Base-by-base conservation (phyloP, 2,888 invertebrate species). In the Troides oblongomaculatus region DNA sequence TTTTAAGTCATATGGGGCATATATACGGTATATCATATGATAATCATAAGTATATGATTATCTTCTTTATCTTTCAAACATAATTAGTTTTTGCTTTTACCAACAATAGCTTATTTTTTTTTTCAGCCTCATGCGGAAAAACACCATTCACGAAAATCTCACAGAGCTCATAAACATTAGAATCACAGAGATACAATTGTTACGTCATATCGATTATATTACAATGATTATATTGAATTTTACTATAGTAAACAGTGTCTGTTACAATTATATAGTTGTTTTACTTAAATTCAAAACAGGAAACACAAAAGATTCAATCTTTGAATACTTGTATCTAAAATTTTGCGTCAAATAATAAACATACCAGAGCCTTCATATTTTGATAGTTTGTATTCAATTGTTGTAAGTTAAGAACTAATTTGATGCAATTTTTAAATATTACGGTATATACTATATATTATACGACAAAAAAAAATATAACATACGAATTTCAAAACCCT, bases 241-340 rank as follows among this genome's bases (percentile, higher is more conserved):
- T 14, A 25, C 17, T 59, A 18, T 56, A 69, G 53, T 69, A 69
- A 69, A 69, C 69, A 64, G 69, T 69, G 69, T 69, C 64, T 60
- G 21, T 14, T 8, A 64, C 14, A 1, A 69, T 39, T 10, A 21
- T 17, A 8, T 21, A 23, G n/a, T 43, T 53, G 14, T 62, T 62
- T 57, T 66, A 3, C n/a, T 36, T 30, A 21, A 21, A 57, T 21
- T 21, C 57, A 57, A 21, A 57, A 21, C 57, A 1, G 18, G 10
- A 50, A 17, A 50, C 5, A 50, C 50, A 7, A 39, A 39, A 39
- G 30, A 30, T 30, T 30, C 5, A 30, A 30, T 30, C 30, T 30
- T 30, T 39, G 8, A 39, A 1, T 39, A 39, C 39, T 25, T 25
- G 4, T 25, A 2, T 25, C 25, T 25, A 1, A 25, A 25, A 25